A percentile compares a stretch with the other conserved stretches of the same genome.
Evolutionary conservation across 2,113 vertebrate species (phyloP).

Genomic region (Hippocampus guttulatus): DNA sequence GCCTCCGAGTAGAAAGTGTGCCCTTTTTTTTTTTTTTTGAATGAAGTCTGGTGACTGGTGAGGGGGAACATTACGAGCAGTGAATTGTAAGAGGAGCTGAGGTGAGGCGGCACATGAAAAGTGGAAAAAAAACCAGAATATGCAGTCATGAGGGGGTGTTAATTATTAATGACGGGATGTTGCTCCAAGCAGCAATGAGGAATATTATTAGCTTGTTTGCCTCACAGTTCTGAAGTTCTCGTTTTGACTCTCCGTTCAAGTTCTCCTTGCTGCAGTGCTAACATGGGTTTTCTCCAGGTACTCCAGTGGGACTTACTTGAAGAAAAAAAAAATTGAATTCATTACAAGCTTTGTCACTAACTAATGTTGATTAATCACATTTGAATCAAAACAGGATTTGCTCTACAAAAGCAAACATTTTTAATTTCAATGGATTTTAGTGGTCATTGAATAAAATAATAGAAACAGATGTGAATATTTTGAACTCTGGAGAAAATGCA

Average conservation of each 20-base stretch:
- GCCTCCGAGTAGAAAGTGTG: neutral
- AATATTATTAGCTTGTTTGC: neutral
- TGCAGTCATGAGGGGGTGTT: neutral
- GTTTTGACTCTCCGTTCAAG: neutral
- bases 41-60: conserved; percentile 1
- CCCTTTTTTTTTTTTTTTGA: neutral
- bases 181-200: neutral
- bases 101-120: neutral
- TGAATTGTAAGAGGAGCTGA: neutral
- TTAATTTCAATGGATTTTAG: too few species aligned
- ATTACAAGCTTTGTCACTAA: too few species aligned
- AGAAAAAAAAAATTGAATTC: too few species aligned
- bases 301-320: too few species aligned
- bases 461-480: too few species aligned
- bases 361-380: too few species aligned
- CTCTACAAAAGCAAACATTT: too few species aligned
- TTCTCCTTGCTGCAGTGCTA: too few species aligned
- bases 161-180: neutral
- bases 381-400: too few species aligned
- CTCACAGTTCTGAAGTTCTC: neutral
- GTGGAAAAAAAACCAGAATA: neutral
- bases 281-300: neutral
- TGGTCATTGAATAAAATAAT: too few species aligned
- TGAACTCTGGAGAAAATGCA: too few species aligned
- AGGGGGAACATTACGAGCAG: neutral